These are phyloP conservation scores for Amazona guildingii DNA, from an alignment of 2,113 vertebrate genomes.

Conservation along the genomic window DNA sequence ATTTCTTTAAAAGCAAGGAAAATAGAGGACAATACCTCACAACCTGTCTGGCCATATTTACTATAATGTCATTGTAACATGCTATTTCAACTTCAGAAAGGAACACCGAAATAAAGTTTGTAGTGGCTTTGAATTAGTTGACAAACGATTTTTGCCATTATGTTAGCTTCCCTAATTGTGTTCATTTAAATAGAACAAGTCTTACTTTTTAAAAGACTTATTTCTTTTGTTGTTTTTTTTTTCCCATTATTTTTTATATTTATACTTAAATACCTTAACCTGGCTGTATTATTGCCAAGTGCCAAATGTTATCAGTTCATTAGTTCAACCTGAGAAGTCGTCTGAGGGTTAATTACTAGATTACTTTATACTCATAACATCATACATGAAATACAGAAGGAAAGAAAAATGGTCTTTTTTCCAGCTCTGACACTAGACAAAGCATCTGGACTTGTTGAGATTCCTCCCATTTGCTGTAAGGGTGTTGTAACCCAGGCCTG, in stretches of 20 bases:
- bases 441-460: not conserved
- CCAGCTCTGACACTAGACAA: not conserved
- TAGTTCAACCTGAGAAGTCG: conserved; percentile 16
- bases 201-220: conserved; percentile 71
- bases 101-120: conserved; percentile 60
- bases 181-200: conserved; percentile 68
- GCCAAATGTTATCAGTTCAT: conserved; percentile 68
- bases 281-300: conserved; percentile 73
- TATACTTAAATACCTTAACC: conserved; percentile 72
- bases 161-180: conserved; percentile 64
- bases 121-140: conserved; percentile 68
- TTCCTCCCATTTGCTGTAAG: conserved; percentile 10
- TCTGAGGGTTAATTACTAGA: conserved; percentile 16
- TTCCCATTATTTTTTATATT: conserved; percentile 71
- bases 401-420: not conserved
- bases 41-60: conserved; percentile 74
- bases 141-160: conserved; percentile 43
- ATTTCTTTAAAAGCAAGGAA: conserved; percentile 76
- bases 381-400: not conserved
- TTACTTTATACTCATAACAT: not conserved
- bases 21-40: conserved; percentile 77
- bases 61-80: conserved; percentile 70
- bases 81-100: conserved; percentile 66
- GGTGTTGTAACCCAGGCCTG: not conserved
- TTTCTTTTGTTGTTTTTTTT: conserved; percentile 57